A percentile compares a stretch with the other conserved stretches of the same genome.
phyloP scores from a whole-genome alignment of 2,113 vertebrate species.

The Triplophysa rosa region DNA sequence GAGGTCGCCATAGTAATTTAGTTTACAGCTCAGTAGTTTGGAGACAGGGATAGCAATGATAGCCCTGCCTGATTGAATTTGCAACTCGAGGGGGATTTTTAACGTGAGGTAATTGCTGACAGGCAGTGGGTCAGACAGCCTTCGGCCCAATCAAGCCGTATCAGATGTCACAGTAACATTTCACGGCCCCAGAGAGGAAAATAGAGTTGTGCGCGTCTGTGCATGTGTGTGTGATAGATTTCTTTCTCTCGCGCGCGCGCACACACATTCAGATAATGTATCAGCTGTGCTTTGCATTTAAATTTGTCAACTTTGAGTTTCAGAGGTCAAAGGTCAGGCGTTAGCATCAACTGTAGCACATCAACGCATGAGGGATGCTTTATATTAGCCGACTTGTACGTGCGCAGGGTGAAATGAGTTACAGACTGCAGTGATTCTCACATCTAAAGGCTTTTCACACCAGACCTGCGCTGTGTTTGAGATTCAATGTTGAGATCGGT shows the following conservation, averaged over 20 bases:
- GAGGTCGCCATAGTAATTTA: constrained; percentile 41
- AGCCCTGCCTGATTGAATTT: constrained; percentile 66
- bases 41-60: constrained; percentile 57
- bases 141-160: constrained; percentile 60
- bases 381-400: no score
- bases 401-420: no score
- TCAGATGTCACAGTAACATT: constrained; percentile 67
- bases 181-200: constrained; percentile 49
- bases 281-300: constrained; percentile 3
- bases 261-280: constrained; percentile 8
- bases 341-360: constrained; percentile 5
- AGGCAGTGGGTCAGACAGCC: constrained; percentile 62
- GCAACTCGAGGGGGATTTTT: constrained; percentile 57
- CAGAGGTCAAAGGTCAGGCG: constrained; percentile 14
- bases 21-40: constrained; percentile 55
- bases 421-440: neutral
- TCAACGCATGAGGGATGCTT: neutral
- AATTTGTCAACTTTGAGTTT: constrained; percentile 5
- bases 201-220: neutral
- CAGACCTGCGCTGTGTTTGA: no score
- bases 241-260: constrained; percentile 17
- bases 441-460: neutral
- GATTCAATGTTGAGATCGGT: no score
- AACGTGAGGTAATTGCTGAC: constrained; percentile 69
- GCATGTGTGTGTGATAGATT: constrained; percentile 45